phyloP scores from a whole-genome alignment of 1,140 invertebrate genomes.

The Bradynema listronoti region DNA sequence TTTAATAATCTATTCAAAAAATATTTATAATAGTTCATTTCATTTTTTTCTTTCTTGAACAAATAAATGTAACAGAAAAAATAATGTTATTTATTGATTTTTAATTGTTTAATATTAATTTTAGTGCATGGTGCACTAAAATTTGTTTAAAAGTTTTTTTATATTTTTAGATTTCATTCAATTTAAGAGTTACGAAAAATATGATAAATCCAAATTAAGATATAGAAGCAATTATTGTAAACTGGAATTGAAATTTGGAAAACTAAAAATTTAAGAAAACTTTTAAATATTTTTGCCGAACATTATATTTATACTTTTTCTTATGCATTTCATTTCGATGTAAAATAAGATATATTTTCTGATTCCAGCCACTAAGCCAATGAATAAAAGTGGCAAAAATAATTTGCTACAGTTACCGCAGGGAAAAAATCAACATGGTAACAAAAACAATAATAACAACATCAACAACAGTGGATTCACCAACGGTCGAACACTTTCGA shows the following conservation, averaged over 20 bases:
- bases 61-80: background rate
- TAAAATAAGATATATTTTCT: background rate
- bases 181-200: background rate
- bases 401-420: no score
- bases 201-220: background rate
- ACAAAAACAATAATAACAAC: no score
- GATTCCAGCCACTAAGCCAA: background rate
- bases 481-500: no score
- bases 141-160: background rate
- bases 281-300: no score
- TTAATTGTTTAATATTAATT: constrained; percentile 2
- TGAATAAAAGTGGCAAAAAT: background rate
- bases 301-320: no score
- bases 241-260: background rate
- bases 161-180: background rate
- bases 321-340: background rate
- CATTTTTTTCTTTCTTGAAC: background rate
- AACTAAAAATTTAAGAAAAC: background rate
- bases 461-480: no score
- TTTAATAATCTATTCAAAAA: background rate
- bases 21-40: background rate
- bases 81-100: no score
- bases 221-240: background rate
- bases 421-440: no score
- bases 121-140: background rate